Evolutionary conservation across 2,113 vertebrate species (phyloP), one percentile per base, ranked within the genome.

Genomic region (Aleadryas rufinucha): DNA sequence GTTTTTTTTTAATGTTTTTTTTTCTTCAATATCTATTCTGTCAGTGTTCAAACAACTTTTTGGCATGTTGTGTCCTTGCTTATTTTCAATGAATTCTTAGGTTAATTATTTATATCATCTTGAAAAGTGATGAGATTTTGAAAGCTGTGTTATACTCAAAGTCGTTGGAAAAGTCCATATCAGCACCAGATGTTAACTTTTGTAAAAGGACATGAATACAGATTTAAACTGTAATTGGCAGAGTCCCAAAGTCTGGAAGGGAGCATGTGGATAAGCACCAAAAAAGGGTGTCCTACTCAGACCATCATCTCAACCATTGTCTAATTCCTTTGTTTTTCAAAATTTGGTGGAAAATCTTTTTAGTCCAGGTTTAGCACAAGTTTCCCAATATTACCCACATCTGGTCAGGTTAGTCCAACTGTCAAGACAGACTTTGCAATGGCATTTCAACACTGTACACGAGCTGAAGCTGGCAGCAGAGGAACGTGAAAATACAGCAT

Each of bases 81-180:
- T 80, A 35, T 69, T 89, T 93, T 45, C 75, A 75, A 8, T 83
- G 52, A 93, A 78, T 92, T 85, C 70, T 86, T 61, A 56, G 54
- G 88, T 96, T 92, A 92, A 75, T 91, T 97, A 93, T 84, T 96
- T 83, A 93, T 92, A 84, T 71, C 70, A 82, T 87, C 94, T 93
- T 85, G 88, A 94, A 95, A 89, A 93, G 65, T 56, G 57, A 80
- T 89, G 90, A 87, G 74, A 74, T 80, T 92, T 77, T 83, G 59
- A 93, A 95, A 94, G 68, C 71, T 88, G 63, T 70, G 39, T 56
- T 84, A 35, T 80, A 74, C 31, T 78, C 56, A 95, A 95, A 96
- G 95, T 94, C 85, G 24, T 13, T 75, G 83, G 54, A 86, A 96
- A 96, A 93, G 61, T 87, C 87, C 18, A 41, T 56, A 79, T 93